These are phyloP conservation scores for Pygocentrus nattereri DNA, from an alignment of 2,797 vertebrate genomes.

Conservation along the genomic window DNA sequence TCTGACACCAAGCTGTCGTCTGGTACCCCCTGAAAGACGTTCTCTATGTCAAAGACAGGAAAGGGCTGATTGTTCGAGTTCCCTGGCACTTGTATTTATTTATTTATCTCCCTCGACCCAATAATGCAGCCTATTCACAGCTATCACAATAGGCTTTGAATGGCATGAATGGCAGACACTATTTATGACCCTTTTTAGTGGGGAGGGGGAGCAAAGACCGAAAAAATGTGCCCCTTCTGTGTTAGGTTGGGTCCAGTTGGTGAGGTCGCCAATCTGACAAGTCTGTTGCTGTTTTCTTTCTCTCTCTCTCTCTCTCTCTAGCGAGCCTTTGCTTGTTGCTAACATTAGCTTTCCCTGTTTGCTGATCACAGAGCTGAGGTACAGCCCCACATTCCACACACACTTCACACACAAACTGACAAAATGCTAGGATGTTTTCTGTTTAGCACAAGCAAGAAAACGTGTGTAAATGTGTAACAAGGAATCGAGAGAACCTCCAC, in stretches of 20 bases:
- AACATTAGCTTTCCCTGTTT: slow-evolving; percentile 29
- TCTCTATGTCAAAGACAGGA: slow-evolving; percentile 59
- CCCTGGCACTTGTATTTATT: slow-evolving; percentile 69
- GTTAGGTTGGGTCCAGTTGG: slow-evolving; percentile 64
- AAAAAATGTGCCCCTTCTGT: slow-evolving; percentile 67
- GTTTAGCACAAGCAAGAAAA: slow-evolving; percentile 36
- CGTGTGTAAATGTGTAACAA: slow-evolving; percentile 22
- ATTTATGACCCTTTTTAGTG: slow-evolving; percentile 72
- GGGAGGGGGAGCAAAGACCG: slow-evolving; percentile 63
- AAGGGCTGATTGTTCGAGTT: slow-evolving; percentile 64
- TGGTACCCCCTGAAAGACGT: slow-evolving; percentile 48
- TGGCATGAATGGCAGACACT: slow-evolving; percentile 71
- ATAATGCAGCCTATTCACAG: slow-evolving; percentile 78
- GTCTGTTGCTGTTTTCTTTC: slow-evolving; percentile 57
- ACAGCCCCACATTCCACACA: slow-evolving; percentile 70
- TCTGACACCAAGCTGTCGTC: slow-evolving; percentile 26
- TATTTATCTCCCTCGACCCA: slow-evolving; percentile 66
- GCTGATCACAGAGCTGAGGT: slow-evolving; percentile 60
- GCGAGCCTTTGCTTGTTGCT: slow-evolving; percentile 39
- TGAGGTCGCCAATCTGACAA: slow-evolving; percentile 66
- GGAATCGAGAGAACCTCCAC: background rate
- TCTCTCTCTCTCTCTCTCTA: slow-evolving; percentile 64
- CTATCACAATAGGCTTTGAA: slow-evolving; percentile 72
- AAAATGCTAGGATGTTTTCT: slow-evolving; percentile 59
- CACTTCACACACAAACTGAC: slow-evolving; percentile 61